Evolutionary conservation across 2,888 invertebrate species (phyloP).

Genomic region (Nebria salina): DNA sequence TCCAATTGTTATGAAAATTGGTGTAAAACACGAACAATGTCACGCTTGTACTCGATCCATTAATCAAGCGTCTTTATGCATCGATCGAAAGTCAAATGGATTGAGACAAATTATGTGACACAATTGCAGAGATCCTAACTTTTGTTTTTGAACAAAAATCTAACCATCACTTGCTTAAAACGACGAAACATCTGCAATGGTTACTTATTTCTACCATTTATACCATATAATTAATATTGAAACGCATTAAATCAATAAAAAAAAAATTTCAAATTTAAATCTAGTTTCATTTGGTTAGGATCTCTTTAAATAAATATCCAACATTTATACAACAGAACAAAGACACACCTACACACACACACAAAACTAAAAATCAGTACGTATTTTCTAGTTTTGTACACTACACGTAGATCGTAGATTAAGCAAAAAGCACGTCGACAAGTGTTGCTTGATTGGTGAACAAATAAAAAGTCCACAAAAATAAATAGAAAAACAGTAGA

Average conservation of each 20-base stretch:
- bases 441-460: background rate
- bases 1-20: conserved; percentile 30
- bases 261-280: background rate
- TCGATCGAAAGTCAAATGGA: background rate
- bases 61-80: conserved; percentile 20
- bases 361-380: conserved; percentile 11
- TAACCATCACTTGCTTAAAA: no score
- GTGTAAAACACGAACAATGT: conserved; percentile 40
- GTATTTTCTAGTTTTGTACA: background rate
- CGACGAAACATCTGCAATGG: background rate
- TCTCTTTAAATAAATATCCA: conserved; percentile 6
- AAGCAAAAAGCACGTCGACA: conserved; percentile 9
- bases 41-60: conserved; percentile 30
- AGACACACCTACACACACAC: conserved; percentile 6
- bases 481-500: background rate
- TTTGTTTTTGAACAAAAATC: background rate
- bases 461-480: conserved; percentile 3
- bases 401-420: background rate
- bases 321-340: conserved; percentile 15
- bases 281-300: background rate
- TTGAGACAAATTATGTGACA: conserved; percentile 4
- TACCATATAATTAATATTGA: background rate
- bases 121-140: conserved; percentile 9
- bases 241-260: background rate
- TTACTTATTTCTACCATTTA: background rate